phyloP scores from a whole-genome alignment of 2,113 vertebrate genomes.

The Campylomormyrus numenius region DNA sequence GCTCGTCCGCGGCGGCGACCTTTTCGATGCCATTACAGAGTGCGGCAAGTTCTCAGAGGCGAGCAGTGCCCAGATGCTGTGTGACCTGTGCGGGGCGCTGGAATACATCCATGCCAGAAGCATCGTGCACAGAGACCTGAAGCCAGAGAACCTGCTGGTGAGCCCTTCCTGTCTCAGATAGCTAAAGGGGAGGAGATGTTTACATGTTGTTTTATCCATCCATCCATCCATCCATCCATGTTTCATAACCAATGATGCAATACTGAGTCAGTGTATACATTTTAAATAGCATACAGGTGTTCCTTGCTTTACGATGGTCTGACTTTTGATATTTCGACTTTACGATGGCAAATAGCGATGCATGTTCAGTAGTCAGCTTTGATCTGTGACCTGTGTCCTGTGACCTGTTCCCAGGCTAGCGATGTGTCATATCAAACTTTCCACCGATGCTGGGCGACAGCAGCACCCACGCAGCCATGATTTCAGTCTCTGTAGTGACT shows the following conservation, averaged over 20 bases:
- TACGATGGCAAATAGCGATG: background rate
- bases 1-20: conserved; percentile 82
- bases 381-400: background rate
- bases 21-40: conserved; percentile 89
- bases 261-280: background rate
- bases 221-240: background rate
- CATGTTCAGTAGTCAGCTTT: background rate
- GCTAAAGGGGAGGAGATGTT: background rate
- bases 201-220: background rate
- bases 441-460: background rate
- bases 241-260: background rate
- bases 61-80: conserved; percentile 77
- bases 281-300: background rate
- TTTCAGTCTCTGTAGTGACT: background rate
- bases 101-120: conserved; percentile 83
- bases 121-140: conserved; percentile 90
- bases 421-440: background rate
- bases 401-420: background rate
- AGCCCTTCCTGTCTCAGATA: conserved; percentile 38
- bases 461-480: background rate
- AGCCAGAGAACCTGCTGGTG: conserved; percentile 95
- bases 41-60: conserved; percentile 78
- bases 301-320: background rate
- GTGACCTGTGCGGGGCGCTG: conserved; percentile 78
- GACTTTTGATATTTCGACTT: background rate